These are phyloP conservation scores for Pitta sordida DNA, from an alignment of 2,113 vertebrate genomes.

Conservation along the genomic window DNA sequence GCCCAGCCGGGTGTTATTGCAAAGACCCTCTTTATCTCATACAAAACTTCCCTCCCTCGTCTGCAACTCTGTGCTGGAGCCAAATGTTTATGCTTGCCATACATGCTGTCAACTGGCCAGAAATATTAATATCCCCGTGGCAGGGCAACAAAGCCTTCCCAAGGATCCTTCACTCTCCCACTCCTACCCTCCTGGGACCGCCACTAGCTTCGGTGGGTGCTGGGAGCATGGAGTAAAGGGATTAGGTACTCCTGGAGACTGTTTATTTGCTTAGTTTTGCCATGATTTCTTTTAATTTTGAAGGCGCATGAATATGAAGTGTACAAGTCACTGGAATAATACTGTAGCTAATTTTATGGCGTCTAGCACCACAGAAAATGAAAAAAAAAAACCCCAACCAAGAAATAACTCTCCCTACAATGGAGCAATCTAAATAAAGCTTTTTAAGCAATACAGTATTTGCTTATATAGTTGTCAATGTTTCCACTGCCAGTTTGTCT, in stretches of 20 bases:
- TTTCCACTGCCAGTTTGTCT: not conserved
- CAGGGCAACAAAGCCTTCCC: not conserved
- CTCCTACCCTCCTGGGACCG: not conserved
- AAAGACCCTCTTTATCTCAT: not conserved
- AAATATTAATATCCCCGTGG: not conserved
- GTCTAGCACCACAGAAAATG: not conserved
- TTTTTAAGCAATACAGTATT: slow-evolving; percentile 1
- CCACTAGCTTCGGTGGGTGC: not conserved
- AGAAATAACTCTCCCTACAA: rapidly evolving
- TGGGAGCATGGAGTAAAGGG: not conserved
- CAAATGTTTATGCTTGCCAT: not conserved
- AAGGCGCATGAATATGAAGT: not conserved
- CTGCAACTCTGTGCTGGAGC: not conserved
- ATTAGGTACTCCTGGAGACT: not conserved
- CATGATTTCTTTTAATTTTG: not conserved
- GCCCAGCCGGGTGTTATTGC: rapidly evolving
- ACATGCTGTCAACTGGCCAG: not conserved
- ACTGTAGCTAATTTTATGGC: not conserved
- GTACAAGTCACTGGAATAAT: not conserved
- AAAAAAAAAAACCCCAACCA: not conserved
- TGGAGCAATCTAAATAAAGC: not conserved
- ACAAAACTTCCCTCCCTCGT: not conserved
- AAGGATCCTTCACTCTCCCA: not conserved
- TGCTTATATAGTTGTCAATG: not conserved
- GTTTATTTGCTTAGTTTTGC: slow-evolving; percentile 6